Evolutionary conservation across 2,888 invertebrate species (phyloP).

Genomic region (Liopterus haemorrhoidalis): DNA sequence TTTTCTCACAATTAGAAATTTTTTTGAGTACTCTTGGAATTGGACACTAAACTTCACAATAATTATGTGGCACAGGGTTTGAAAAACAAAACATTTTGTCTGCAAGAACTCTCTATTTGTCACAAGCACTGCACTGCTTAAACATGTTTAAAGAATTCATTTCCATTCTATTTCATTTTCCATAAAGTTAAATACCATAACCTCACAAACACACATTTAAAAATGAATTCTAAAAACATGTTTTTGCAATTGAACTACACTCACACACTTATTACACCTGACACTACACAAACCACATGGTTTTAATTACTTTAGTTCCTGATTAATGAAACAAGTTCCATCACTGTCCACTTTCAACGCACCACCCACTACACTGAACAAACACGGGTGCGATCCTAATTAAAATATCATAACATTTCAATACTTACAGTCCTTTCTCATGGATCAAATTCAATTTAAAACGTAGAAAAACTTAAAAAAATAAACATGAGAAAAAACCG

Average conservation of each 20-base stretch:
- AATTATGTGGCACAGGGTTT: conserved; percentile 22
- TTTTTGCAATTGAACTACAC: conserved; percentile 18
- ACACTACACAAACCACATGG: conserved; percentile 22
- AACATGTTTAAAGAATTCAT: conserved; percentile 14
- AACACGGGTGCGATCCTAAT: neutral
- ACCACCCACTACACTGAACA: conserved; percentile 18
- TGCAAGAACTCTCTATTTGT: conserved; percentile 32
- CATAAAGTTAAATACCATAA: neutral
- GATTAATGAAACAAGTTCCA: conserved; percentile 15
- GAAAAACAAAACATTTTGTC: conserved; percentile 21
- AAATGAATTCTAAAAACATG: conserved; percentile 14
- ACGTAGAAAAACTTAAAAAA: too few relatives aligned
- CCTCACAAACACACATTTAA: neutral
- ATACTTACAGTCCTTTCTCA: conserved; percentile 22
- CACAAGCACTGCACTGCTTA: conserved; percentile 25
- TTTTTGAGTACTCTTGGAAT: neutral
- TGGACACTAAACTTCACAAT: conserved; percentile 16
- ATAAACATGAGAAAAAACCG: conserved; percentile 24
- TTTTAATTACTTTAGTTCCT: conserved; percentile 10
- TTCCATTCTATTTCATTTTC: neutral
- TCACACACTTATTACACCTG: conserved; percentile 22
- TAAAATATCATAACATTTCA: conserved; percentile 1
- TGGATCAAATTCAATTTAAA: conserved; percentile 18
- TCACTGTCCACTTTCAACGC: conserved; percentile 18
- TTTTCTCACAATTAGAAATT: conserved; percentile 4